Conservation (phyloP, 2,797 vertebrate species). For the Mormyrus proboscirostris region DNA sequence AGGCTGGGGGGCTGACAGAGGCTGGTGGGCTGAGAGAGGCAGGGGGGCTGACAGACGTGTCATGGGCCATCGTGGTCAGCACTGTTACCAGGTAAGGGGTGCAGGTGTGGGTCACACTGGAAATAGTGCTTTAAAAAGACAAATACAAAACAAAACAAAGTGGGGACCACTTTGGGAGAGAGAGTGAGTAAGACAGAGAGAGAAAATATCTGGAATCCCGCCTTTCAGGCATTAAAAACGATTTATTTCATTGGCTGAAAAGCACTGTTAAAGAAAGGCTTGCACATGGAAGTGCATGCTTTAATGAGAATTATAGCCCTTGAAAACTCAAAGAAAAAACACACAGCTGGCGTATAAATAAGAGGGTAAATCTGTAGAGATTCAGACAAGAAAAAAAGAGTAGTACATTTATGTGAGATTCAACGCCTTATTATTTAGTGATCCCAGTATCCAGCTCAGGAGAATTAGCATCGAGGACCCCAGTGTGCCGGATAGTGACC, state of each 20-base stretch:
- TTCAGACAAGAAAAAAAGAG: slow-evolving; percentile 55
- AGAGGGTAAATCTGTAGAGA: slow-evolving; percentile 48
- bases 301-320: slow-evolving; percentile 21
- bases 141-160: not conserved
- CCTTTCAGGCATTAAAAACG: slow-evolving; percentile 44
- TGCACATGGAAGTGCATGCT: slow-evolving; percentile 34
- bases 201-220: not conserved
- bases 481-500: not conserved
- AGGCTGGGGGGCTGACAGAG: slow-evolving; percentile 12
- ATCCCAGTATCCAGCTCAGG: slow-evolving; percentile 49
- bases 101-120: not conserved
- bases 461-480: slow-evolving; percentile 49
- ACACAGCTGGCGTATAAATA: slow-evolving; percentile 29
- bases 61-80: not conserved
- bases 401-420: slow-evolving; percentile 57
- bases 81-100: not conserved
- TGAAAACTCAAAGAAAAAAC: slow-evolving; percentile 13
- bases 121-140: not conserved
- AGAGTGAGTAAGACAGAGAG: not conserved
- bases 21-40: not conserved
- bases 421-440: slow-evolving; percentile 38
- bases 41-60: not conserved
- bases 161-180: not conserved
- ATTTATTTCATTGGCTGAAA: slow-evolving; percentile 63
- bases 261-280: slow-evolving; percentile 58